These are phyloP conservation scores for Danio albolineatus DNA, from an alignment of 2,797 vertebrate species.

Conservation along the genomic window DNA sequence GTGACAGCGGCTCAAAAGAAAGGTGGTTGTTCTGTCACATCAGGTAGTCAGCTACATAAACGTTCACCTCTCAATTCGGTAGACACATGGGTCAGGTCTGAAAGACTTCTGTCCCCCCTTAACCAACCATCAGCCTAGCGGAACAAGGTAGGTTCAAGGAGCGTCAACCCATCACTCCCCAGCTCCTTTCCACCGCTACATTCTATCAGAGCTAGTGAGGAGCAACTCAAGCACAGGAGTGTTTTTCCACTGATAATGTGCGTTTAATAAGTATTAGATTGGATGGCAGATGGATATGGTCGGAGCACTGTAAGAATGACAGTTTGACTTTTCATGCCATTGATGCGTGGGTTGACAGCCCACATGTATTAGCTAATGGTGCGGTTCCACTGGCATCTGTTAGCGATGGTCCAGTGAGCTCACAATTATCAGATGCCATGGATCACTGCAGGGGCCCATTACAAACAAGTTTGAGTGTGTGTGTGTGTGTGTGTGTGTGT, in stretches of 20 bases:
- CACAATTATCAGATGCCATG: slow-evolving; percentile 80
- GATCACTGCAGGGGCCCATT: slow-evolving; percentile 69
- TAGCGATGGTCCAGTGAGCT: slow-evolving; percentile 82
- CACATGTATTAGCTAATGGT: slow-evolving; percentile 74
- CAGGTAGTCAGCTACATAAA: slow-evolving; percentile 18
- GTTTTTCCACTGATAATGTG: slow-evolving; percentile 76
- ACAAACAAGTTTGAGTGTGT: slow-evolving; percentile 55
- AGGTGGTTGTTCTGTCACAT: slow-evolving; percentile 21
- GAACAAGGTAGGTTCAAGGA: background rate
- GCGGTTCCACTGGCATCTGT: slow-evolving; percentile 81
- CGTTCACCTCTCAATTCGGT: slow-evolving; percentile 11
- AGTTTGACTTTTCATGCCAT: slow-evolving; percentile 77
- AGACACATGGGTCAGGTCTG: background rate
- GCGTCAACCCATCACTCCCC: background rate
- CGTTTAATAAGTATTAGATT: slow-evolving; percentile 82
- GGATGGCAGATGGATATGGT: slow-evolving; percentile 73
- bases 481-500: slow-evolving; percentile 25
- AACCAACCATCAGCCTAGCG: background rate
- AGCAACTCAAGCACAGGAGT: slow-evolving; percentile 74
- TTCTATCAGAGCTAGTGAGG: slow-evolving; percentile 65
- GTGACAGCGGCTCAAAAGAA: slow-evolving; percentile 3
- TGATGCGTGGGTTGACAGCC: slow-evolving; percentile 76
- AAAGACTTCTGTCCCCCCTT: background rate
- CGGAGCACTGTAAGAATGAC: slow-evolving; percentile 75
- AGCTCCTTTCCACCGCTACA: background rate